Conservation (phyloP, 1,140 invertebrate species). For the Drosophila repletoides region DNA sequence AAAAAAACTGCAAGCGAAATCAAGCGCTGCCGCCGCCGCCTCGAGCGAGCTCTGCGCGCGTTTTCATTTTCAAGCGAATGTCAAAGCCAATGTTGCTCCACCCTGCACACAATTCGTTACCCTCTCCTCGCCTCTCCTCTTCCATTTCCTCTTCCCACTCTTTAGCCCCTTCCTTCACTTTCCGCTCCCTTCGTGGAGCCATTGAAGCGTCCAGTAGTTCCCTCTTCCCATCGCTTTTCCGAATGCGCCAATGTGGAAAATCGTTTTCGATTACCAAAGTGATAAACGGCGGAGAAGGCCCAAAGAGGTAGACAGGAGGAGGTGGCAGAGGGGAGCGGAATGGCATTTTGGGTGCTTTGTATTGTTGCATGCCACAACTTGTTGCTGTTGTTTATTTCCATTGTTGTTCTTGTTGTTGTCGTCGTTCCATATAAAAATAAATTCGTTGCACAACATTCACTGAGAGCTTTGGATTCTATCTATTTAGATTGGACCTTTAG, state of each 20-base stretch:
- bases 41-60: conserved; percentile 17
- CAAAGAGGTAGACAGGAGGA: not conserved
- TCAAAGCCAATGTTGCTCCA: conserved; percentile 39
- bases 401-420: not conserved
- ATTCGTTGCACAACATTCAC: too few relatives aligned
- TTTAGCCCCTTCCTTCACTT: too few relatives aligned
- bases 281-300: too few relatives aligned
- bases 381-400: not conserved
- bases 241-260: conserved; percentile 57
- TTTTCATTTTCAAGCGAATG: conserved; percentile 52
- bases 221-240: not conserved
- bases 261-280: conserved; percentile 47
- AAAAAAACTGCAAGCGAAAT: conserved; percentile 22
- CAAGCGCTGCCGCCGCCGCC: conserved; percentile 12
- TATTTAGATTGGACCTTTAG: too few relatives aligned
- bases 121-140: not conserved
- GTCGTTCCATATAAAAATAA: not conserved
- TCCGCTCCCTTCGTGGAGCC: not conserved
- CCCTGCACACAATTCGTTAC: not conserved
- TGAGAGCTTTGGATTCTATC: too few relatives aligned
- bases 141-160: not conserved
- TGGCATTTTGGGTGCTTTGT: not conserved
- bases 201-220: conserved; percentile 20
- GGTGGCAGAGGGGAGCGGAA: not conserved
- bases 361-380: not conserved